Evolutionary conservation across 2,113 vertebrate species (phyloP), one percentile per base, ranked within the genome.

Genomic region (Muscicapa adusta): DNA sequence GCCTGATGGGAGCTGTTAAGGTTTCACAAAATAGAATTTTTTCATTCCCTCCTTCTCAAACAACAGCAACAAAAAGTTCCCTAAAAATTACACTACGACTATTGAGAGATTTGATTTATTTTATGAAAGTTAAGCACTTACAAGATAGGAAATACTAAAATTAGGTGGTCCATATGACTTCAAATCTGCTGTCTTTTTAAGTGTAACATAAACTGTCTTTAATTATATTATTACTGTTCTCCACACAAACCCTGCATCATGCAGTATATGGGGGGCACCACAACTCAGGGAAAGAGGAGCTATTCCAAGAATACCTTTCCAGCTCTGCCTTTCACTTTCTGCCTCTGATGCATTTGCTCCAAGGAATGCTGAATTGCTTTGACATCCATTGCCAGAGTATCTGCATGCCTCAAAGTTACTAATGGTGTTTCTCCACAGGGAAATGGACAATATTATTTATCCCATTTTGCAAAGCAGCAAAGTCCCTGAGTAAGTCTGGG

Each of bases 121-220:
- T 85, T 79, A 61, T 43, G 87, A 70, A 80, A 94, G 62, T 88
- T 65, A 78, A 95, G 70, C 58, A 82, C 16, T 93, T 84, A 47
- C 61, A 91, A 88, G 38, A 78, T 40, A 91, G 51, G 47, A 42
- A 95, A 88, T 51, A 75, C 93, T 89, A 96, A 92, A 95, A 82
- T 95, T 91, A 94, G 82, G 85, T 34, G 15, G 60, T 43, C 81
- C 70, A 71, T 91, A 93, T 6, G 8, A 94, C 75, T 91, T 76
- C 81, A 89, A 87, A 76, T 73, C 81, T 91, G 89, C 75, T 92
- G 89, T 89, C 89, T 76, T 65, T 73, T 91, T 33, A 79, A 85
- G 74, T 28, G 31, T 58, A 79, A 33, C 78, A 85, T 57, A 88
- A 72, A 50, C 33, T 47, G 6, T 34, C 50, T 85, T 77, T n/a